Evolutionary conservation across 2,797 vertebrate genomes (phyloP).

Genomic region (Leuciscus waleckii): DNA sequence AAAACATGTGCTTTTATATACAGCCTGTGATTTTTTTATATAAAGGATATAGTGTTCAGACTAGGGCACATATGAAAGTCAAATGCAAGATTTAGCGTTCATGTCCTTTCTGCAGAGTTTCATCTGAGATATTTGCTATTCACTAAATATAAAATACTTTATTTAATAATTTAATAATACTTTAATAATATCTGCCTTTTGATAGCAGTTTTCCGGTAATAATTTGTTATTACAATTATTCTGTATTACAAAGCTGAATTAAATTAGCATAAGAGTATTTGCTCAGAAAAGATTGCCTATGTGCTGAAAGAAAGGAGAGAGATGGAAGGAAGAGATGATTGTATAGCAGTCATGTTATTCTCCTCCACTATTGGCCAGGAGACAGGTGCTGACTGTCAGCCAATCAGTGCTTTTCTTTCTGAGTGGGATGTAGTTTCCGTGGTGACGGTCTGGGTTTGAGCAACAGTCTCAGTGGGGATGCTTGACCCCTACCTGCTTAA

Average conservation of each 20-base stretch:
- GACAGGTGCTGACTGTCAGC: slow-evolving; percentile 59
- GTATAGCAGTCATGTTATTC: slow-evolving; percentile 55
- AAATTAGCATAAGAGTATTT: neutral
- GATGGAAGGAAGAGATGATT: slow-evolving; percentile 34
- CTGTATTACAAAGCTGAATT: neutral
- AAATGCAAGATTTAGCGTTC: neutral
- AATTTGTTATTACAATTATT: neutral
- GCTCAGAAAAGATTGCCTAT: neutral
- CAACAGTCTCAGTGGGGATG: slow-evolving; percentile 42
- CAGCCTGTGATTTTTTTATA: slow-evolving; percentile 9
- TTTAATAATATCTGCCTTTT: neutral
- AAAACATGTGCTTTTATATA: slow-evolving; percentile 20
- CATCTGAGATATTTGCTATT: neutral
- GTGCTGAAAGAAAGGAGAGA: slow-evolving; percentile 7
- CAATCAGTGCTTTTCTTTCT: slow-evolving; percentile 60
- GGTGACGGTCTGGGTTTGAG: slow-evolving; percentile 59
- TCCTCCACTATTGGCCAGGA: slow-evolving; percentile 49
- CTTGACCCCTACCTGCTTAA: slow-evolving; percentile 49
- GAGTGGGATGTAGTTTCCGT: slow-evolving; percentile 69
- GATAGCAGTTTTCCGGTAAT: neutral
- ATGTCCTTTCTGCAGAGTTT: neutral
- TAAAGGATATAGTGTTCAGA: neutral
- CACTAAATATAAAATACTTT: neutral
- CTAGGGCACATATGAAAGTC: neutral
- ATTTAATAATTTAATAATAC: no score